Evolutionary conservation across 53 echinoderm and acorn worm genomes (phyloP).

Genomic region (Paracentrotus lividus): DNA sequence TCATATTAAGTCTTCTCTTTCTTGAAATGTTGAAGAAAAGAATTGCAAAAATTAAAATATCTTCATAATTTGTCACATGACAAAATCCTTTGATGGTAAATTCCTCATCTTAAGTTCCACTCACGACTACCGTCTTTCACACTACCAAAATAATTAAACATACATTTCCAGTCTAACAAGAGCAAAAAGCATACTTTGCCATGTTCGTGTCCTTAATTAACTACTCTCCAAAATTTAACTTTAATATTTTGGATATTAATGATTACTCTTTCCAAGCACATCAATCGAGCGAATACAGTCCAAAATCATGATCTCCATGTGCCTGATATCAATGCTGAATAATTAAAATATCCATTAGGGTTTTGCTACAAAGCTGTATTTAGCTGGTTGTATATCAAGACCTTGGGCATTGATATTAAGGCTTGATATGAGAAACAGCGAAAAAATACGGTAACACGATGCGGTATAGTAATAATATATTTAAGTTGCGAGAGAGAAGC

Average conservation of each 20-base stretch:
- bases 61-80: too few species aligned
- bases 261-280: neutral
- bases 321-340: neutral
- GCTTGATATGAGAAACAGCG: slow-evolving; percentile 5
- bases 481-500: neutral
- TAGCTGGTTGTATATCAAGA: neutral
- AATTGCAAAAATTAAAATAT: too few species aligned
- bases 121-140: too few species aligned
- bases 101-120: too few species aligned
- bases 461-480: slow-evolving; percentile 23
- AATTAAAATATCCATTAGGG: slow-evolving; percentile 32
- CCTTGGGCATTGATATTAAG: slow-evolving; percentile 17
- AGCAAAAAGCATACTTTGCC: too few species aligned
- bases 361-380: slow-evolving; percentile 31
- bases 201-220: neutral
- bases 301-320: neutral
- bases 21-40: too few species aligned
- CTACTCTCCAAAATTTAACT: neutral
- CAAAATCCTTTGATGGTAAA: too few species aligned
- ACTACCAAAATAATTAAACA: too few species aligned
- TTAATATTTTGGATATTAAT: neutral
- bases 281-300: neutral
- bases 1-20: too few species aligned
- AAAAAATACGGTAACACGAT: neutral
- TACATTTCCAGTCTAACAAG: too few species aligned